Base-by-base conservation (phyloP, 53 echinoderm and acorn worm genomes). In the Temnopleurus reevesii region DNA sequence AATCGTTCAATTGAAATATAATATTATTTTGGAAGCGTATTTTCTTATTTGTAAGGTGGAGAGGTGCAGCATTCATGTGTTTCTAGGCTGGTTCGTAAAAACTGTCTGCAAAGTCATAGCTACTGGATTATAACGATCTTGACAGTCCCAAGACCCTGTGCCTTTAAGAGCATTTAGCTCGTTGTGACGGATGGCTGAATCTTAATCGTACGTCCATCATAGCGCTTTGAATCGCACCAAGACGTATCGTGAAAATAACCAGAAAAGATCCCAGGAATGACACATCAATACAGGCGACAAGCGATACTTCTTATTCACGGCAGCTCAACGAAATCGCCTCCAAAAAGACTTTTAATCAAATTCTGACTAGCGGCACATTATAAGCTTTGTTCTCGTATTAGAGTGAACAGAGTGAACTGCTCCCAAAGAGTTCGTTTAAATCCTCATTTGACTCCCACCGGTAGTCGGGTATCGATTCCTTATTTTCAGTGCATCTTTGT, bases 201-300 rank as follows among this genome's bases (percentile, higher is more conserved):
- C 21, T 71, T 66, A 47, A 87, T 87, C 88, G 71, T 71, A 43
- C 54, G 53, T 66, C 85, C 85, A 85, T 85, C 85, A 85, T 60
- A 5, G 7, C 44, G 21, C 36, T n/a, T 55, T 51, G 49, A 80
- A 51, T 51, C 15, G 47, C 80, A 35, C 23, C 44, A 60, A 47
- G 85, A 60, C 28, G 47, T 65, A 49, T 51, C 88, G 55, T 53
- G n/a, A 87, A 85, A 87, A 87, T 59, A 85, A 47, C 66, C 28
- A 66, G 55, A 87, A 87, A 87, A 18, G 88, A 66, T 31, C 21
- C 24, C 35, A 2, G 34, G 51, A 66, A 64, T 64, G 86, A 87
- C 88, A 87, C 66, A 33, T 87, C 47, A 87, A 87, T 87, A 23
- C n/a, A 64, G 61, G 88, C 64, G 88, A 53, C 88, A 87, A 87